A percentile compares a stretch with the other conserved stretches of the same genome.
Conservation (phyloP, 2,888 invertebrate species). For the Ceratothoa steindachneri region DNA sequence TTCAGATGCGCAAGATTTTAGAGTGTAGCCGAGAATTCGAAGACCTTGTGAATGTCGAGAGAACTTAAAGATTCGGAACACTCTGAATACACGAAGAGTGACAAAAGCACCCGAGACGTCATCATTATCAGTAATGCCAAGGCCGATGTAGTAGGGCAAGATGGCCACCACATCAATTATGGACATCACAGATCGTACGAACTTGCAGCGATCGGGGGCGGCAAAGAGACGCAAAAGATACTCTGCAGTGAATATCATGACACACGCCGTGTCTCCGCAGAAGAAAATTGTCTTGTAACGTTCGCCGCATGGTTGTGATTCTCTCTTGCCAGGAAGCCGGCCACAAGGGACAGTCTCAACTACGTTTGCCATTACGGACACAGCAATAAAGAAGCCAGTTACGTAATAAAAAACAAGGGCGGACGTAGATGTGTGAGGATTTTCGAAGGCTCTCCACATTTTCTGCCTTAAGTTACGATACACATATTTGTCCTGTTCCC, state of each 20-base stretch:
- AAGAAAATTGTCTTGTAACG: slow-evolving; percentile 97
- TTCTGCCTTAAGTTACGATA: slow-evolving; percentile 77
- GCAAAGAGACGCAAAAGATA: slow-evolving; percentile 68
- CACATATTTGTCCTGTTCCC: slow-evolving; percentile 70
- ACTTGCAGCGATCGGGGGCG: slow-evolving; percentile 96
- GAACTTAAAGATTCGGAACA: slow-evolving; percentile 99
- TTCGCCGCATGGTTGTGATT: slow-evolving; percentile 85
- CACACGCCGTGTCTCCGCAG: slow-evolving; percentile 98
- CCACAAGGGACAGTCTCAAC: slow-evolving; percentile 96
- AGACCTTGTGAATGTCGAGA: slow-evolving; percentile 96
- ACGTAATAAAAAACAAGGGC: slow-evolving; percentile 99
- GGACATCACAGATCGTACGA: slow-evolving; percentile 97
- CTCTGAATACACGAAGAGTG: slow-evolving; percentile 95
- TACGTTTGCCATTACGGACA: slow-evolving; percentile 98
- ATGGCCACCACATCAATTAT: slow-evolving; percentile 99
- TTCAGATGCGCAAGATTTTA: slow-evolving; percentile 98
- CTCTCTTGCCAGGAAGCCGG: slow-evolving; percentile 61
- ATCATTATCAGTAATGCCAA: slow-evolving; percentile 88
- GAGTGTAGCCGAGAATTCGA: slow-evolving; percentile 95
- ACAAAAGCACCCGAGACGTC: slow-evolving; percentile 99
- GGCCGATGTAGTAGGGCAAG: slow-evolving; percentile 95
- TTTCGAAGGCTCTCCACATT: slow-evolving; percentile 99
- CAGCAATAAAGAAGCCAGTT: slow-evolving; percentile 98
- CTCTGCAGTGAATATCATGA: slow-evolving; percentile 95
- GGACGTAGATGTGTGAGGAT: slow-evolving; percentile 96